Evolutionary conservation across 2,888 invertebrate species (phyloP).

Genomic region (Carterocephalus palaemon): DNA sequence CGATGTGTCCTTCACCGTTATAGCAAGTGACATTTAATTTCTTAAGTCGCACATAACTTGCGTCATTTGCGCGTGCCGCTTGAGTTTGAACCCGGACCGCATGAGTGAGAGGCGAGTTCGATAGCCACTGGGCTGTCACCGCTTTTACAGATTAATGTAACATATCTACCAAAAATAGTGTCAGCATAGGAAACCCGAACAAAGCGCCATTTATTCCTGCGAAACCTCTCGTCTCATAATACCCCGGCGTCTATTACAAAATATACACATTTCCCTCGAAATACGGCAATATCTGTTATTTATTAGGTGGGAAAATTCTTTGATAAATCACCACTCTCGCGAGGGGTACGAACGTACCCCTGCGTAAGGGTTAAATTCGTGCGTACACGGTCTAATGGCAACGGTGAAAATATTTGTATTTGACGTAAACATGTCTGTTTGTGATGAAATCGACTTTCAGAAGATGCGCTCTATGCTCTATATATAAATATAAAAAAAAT

Average conservation of each 20-base stretch:
- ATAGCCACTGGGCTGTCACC: too few relatives aligned
- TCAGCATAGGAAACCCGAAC: not conserved
- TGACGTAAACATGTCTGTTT: conserved; percentile 2
- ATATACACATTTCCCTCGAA: conserved; percentile 37
- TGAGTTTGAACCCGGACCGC: too few relatives aligned
- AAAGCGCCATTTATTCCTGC: conserved; percentile 5
- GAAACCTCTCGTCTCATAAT: conserved; percentile 6
- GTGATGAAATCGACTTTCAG: too few relatives aligned
- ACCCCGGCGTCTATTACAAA: conserved; percentile 35
- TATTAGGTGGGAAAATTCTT: conserved; percentile 67
- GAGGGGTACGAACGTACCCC: conserved; percentile 30
- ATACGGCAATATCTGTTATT: conserved; percentile 58
- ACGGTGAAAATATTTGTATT: conserved; percentile 13
- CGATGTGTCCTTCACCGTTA: too few relatives aligned
- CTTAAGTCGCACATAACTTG: too few relatives aligned
- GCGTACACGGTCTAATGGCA: conserved; percentile 1
- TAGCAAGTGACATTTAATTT: too few relatives aligned
- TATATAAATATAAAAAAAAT: too few relatives aligned
- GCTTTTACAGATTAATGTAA: too few relatives aligned
- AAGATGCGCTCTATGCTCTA: too few relatives aligned
- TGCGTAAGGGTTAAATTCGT: conserved; percentile 34
- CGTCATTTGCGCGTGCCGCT: too few relatives aligned
- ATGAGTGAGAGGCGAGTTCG: too few relatives aligned
- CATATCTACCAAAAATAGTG: not conserved
- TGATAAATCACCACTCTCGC: conserved; percentile 45